Conservation (phyloP, 2,113 vertebrate species). For the Hemicordylus capensis region DNA sequence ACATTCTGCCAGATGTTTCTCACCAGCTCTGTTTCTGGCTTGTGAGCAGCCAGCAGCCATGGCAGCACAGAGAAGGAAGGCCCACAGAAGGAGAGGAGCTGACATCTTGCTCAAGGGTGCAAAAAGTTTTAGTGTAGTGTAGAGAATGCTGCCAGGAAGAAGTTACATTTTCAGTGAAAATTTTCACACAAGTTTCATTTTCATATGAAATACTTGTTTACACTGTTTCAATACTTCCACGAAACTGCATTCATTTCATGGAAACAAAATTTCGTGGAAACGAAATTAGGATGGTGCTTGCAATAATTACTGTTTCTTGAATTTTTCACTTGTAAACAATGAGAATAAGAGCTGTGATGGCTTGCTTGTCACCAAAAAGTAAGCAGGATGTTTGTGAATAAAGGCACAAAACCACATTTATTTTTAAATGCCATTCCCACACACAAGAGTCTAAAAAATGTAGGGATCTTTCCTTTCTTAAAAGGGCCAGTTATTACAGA, state of each 20-base stretch:
- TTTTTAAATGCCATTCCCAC: background rate
- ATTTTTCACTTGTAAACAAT: background rate
- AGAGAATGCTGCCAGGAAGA: too few relatives aligned
- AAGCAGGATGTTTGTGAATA: background rate
- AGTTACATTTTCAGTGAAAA: too few relatives aligned
- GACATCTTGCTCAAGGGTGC: too few relatives aligned
- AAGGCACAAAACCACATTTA: background rate
- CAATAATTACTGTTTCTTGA: background rate
- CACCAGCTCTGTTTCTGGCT: too few relatives aligned
- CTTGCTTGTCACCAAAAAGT: background rate
- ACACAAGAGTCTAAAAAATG: background rate
- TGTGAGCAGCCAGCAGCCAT: too few relatives aligned
- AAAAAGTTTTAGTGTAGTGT: too few relatives aligned
- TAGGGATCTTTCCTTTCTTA: background rate
- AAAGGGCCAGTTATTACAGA: background rate
- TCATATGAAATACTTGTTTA: background rate
- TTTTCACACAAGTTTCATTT: background rate
- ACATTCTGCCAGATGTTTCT: too few relatives aligned
- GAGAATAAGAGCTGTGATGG: background rate
- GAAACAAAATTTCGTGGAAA: background rate
- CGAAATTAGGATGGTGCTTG: background rate
- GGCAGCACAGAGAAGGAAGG: too few relatives aligned
- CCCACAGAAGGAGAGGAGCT: too few relatives aligned
- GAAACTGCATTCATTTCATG: background rate
- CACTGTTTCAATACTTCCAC: background rate